A percentile compares a stretch with the other conserved stretches of the same genome.
These are phyloP conservation scores for Branchipolynoe longqiensis DNA, from an alignment of 2,888 invertebrate genomes.

Conservation along the genomic window DNA sequence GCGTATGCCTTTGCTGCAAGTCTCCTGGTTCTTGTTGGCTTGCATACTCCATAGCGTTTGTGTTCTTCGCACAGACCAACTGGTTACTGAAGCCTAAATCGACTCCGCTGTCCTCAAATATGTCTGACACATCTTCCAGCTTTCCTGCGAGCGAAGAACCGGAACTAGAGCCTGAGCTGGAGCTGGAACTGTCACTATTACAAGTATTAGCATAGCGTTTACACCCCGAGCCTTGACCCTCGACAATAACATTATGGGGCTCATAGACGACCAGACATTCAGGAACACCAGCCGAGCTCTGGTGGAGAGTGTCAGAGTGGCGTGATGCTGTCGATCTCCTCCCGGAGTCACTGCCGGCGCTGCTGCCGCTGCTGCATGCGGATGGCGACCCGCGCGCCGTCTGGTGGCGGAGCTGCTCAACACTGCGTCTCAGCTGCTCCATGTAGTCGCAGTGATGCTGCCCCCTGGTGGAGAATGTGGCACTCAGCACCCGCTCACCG, in stretches of 20 bases:
- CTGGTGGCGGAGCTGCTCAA: slow-evolving; percentile 37
- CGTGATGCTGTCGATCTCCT: background rate
- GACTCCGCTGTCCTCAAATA: slow-evolving; percentile 48
- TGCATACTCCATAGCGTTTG: background rate
- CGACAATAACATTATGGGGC: background rate
- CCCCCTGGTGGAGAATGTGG: slow-evolving; percentile 7
- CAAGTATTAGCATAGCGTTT: too few relatives aligned
- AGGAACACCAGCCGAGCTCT: background rate
- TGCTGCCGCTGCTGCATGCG: background rate
- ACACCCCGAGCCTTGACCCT: too few relatives aligned
- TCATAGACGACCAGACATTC: slow-evolving; percentile 52
- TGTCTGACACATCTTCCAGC: background rate
- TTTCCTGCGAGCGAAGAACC: background rate
- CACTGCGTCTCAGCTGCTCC: slow-evolving; percentile 46
- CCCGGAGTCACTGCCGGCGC: background rate
- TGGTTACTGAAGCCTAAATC: slow-evolving; percentile 16
- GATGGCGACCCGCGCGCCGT: slow-evolving; percentile 26
- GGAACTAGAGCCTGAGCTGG: background rate
- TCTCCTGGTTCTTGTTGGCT: background rate
- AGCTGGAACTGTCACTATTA: background rate
- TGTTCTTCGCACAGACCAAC: too few relatives aligned
- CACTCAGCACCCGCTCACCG: background rate
- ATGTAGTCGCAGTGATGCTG: slow-evolving; percentile 38
- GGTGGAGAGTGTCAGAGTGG: slow-evolving; percentile 20
- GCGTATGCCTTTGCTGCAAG: background rate